Evolutionary conservation across 1,140 invertebrate genomes (phyloP).

Genomic region (Cataglyphis hispanica): DNA sequence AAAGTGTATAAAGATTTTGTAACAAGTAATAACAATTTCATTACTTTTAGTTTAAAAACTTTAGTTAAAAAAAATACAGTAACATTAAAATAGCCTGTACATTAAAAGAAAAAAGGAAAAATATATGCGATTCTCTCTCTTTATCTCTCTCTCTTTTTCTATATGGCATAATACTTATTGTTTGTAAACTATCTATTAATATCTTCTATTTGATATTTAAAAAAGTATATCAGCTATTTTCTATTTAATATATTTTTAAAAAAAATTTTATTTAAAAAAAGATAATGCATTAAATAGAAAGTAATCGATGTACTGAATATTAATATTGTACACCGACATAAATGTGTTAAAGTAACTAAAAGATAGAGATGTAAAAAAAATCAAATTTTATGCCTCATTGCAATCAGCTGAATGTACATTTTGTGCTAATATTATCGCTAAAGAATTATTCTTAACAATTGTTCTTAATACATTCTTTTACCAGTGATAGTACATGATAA

Average conservation of each 20-base stretch:
- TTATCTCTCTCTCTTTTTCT: no score
- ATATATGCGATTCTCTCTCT: background rate
- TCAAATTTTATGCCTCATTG: conserved; percentile 2
- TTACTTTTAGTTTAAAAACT: background rate
- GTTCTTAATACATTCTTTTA: background rate
- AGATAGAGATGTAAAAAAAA: conserved; percentile 2
- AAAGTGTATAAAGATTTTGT: background rate
- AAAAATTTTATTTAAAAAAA: no score
- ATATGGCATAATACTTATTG: conserved; percentile 1
- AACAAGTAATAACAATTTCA: background rate
- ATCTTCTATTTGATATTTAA: background rate
- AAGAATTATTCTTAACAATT: conserved; percentile 24
- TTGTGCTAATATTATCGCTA: background rate
- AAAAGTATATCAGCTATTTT: no score
- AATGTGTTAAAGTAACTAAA: background rate
- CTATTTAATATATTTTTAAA: no score
- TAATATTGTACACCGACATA: background rate
- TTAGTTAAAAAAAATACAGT: background rate
- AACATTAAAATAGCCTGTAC: background rate
- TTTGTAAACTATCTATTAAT: background rate
- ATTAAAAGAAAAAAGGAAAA: background rate
- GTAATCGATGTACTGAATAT: background rate
- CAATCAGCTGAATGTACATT: background rate
- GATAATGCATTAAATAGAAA: conserved; percentile 13
- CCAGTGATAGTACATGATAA: conserved; percentile 13